A percentile compares a stretch with the other conserved stretches of the same genome.
phyloP scores from a whole-genome alignment of 2,797 vertebrate species.

The Gadopsis bispinosus region DNA sequence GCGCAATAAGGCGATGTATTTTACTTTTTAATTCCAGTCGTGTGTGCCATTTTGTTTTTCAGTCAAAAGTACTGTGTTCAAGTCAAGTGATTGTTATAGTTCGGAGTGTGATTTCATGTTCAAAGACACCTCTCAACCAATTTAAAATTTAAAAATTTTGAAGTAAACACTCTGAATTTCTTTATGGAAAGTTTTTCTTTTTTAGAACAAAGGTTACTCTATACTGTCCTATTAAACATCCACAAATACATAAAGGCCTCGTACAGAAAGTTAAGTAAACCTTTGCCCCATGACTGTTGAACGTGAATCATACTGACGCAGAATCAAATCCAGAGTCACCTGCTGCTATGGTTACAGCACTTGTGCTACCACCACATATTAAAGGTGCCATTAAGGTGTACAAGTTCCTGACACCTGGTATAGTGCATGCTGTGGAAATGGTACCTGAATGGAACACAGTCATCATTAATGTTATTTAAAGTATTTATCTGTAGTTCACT shows the following conservation, averaged over 20 bases:
- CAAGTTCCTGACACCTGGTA: background rate
- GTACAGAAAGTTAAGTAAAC: conserved; percentile 29
- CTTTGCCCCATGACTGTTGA: conserved; percentile 48
- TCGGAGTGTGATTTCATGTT: background rate
- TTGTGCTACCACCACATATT: conserved; percentile 20
- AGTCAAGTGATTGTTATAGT: background rate
- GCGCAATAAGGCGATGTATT: background rate
- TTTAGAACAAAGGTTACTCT: conserved; percentile 11
- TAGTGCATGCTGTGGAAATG: too few species aligned
- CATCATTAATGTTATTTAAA: background rate
- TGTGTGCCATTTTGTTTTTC: background rate
- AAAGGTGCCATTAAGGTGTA: background rate
- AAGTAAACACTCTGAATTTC: background rate
- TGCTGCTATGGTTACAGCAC: conserved; percentile 1
- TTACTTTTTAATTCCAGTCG: background rate
- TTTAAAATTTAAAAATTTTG: background rate
- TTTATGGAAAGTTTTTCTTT: background rate
- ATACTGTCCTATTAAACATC: background rate
- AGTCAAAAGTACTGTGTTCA: background rate
- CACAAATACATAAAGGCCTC: conserved; percentile 6
- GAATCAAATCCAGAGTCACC: conserved; percentile 45
- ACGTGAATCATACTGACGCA: conserved; percentile 43
- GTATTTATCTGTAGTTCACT: background rate
- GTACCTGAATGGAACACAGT: background rate
- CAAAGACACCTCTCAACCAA: background rate